These are phyloP conservation scores for Gymnoscopelus braueri DNA, from an alignment of 2,797 vertebrate species.

Conservation along the genomic window DNA sequence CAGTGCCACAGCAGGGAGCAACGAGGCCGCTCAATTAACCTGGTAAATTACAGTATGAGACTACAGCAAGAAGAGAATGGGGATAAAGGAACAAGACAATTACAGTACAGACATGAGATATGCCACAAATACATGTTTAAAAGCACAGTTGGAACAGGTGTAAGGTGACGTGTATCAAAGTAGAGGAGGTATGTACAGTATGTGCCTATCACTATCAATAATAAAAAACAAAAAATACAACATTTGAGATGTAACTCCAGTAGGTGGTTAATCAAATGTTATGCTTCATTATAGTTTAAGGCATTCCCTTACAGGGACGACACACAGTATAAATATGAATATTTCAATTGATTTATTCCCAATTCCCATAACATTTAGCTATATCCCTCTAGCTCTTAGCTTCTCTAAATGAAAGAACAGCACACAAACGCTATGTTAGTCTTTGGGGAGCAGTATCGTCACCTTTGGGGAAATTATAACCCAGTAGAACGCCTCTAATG, in stretches of 20 bases:
- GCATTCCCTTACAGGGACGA: slow-evolving; percentile 33
- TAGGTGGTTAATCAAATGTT: slow-evolving; percentile 36
- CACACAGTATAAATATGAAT: slow-evolving; percentile 56
- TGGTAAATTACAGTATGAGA: too few relatives aligned
- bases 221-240: not conserved
- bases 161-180: not conserved
- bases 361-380: slow-evolving; percentile 56
- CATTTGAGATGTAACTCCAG: not conserved
- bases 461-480: slow-evolving; percentile 39
- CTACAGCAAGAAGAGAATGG: too few relatives aligned
- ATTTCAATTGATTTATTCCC: slow-evolving; percentile 48
- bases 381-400: slow-evolving; percentile 57
- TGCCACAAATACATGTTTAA: too few relatives aligned
- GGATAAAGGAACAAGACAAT: too few relatives aligned
- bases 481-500: slow-evolving; percentile 41
- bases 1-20: too few relatives aligned
- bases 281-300: slow-evolving; percentile 34
- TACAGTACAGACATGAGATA: too few relatives aligned
- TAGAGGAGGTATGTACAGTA: not conserved
- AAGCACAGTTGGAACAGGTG: too few relatives aligned
- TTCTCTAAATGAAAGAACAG: slow-evolving; percentile 36
- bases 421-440: slow-evolving; percentile 14
- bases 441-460: slow-evolving; percentile 46
- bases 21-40: too few relatives aligned
- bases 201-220: not conserved